phyloP scores from a whole-genome alignment of 2,888 invertebrate genomes.

The Arrhopalites spinosus region DNA sequence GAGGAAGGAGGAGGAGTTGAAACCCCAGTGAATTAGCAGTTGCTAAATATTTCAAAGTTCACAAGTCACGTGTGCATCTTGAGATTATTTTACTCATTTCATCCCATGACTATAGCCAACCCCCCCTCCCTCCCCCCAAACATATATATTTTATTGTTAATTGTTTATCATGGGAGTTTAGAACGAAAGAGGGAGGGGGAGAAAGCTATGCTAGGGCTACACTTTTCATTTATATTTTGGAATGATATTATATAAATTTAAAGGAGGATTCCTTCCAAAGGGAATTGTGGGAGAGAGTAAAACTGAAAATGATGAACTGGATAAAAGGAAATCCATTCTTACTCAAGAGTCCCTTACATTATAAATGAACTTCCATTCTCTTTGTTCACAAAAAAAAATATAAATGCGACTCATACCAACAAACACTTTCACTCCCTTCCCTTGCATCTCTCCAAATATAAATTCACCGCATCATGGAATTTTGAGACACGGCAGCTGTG shows the following conservation, averaged over 20 bases:
- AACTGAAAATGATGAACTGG: constrained; percentile 21
- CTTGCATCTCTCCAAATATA: too few species aligned
- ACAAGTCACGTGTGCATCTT: neutral
- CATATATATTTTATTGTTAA: too few species aligned
- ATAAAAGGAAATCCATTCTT: constrained; percentile 26
- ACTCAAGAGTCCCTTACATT: constrained; percentile 27
- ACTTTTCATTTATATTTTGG: neutral
- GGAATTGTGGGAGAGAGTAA: neutral
- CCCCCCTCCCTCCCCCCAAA: neutral
- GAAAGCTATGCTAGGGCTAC: too few species aligned
- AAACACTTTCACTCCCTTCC: too few species aligned
- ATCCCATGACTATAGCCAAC: too few species aligned
- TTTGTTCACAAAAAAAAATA: too few species aligned
- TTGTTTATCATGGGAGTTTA: too few species aligned
- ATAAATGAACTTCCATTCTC: constrained; percentile 19
- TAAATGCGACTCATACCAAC: too few species aligned
- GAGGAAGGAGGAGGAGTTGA: neutral
- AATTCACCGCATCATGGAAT: too few species aligned
- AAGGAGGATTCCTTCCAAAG: neutral
- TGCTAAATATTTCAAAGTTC: constrained; percentile 1
- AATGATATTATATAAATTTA: neutral
- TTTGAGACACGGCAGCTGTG: neutral
- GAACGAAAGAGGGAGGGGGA: too few species aligned
- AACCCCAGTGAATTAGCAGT: neutral
- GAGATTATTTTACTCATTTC: constrained; percentile 1